phyloP scores from a whole-genome alignment of 2,113 vertebrate genomes.

The Potamarius usumacintae region DNA sequence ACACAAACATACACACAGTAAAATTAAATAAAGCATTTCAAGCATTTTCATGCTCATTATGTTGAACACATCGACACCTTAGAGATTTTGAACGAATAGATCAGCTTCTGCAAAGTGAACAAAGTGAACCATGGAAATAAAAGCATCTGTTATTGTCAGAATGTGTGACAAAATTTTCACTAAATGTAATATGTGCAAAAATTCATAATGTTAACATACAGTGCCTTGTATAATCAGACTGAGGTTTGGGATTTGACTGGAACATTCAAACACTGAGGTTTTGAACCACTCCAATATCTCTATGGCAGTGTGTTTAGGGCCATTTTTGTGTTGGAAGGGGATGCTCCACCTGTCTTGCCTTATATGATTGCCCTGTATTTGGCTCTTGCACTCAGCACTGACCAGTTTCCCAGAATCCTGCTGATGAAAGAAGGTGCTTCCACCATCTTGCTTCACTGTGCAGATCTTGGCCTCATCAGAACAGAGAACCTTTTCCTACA shows the following conservation, averaged over 20 bases:
- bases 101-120: not conserved
- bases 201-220: not conserved
- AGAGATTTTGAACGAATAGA: too few species aligned
- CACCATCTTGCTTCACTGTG: not conserved
- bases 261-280: not conserved
- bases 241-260: not conserved
- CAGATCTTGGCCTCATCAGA: too few species aligned
- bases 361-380: not conserved
- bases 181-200: too few species aligned
- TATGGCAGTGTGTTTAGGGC: not conserved
- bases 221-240: not conserved
- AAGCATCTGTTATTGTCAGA: not conserved
- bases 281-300: not conserved
- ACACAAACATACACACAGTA: not conserved
- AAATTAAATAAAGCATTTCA: not conserved
- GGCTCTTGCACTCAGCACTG: not conserved
- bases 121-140: not conserved
- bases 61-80: too few species aligned
- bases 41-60: not conserved
- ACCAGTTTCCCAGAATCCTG: not conserved
- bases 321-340: not conserved
- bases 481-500: not conserved
- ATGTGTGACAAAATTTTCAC: too few species aligned
- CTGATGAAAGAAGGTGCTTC: not conserved
- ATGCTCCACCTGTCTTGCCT: not conserved